Evolutionary conservation across 2,113 vertebrate species (phyloP).

Genomic region (Psittacula cyanocephala): DNA sequence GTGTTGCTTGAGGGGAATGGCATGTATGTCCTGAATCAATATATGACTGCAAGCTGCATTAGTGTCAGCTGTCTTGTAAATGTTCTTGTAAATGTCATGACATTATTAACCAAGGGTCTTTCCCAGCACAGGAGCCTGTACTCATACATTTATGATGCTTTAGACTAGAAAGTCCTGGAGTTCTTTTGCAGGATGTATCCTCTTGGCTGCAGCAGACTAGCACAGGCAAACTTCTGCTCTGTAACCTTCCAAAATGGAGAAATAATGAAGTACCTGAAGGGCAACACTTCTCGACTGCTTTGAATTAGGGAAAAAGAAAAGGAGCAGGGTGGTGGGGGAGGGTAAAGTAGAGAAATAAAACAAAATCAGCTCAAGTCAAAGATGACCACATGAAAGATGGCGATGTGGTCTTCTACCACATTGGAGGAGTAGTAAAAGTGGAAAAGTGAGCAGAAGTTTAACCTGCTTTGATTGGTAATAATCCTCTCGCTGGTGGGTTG

Average conservation of each 20-base stretch:
- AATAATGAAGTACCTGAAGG: not conserved
- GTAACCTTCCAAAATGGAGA: not conserved
- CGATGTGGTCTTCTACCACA: not conserved
- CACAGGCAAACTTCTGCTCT: not conserved
- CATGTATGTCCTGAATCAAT: not conserved
- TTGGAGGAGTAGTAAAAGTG: not conserved
- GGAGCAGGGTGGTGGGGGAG: fast-evolving
- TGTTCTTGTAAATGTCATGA: not conserved
- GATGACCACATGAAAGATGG: not conserved
- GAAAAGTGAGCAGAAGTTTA: not conserved
- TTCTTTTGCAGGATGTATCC: not conserved
- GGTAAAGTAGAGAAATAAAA: not conserved
- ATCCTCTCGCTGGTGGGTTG: not conserved
- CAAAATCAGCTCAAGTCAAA: not conserved
- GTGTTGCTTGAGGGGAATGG: no score
- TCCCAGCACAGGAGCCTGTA: not conserved
- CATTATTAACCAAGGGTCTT: not conserved
- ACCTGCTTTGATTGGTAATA: not conserved
- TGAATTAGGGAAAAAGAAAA: not conserved
- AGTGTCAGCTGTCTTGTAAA: not conserved
- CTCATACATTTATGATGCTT: not conserved
- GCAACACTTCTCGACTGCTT: not conserved
- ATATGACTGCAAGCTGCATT: not conserved
- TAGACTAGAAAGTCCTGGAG: not conserved
- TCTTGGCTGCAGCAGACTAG: not conserved